phyloP scores from a whole-genome alignment of 2,113 vertebrate genomes.

The Microcebus murinus region DNA sequence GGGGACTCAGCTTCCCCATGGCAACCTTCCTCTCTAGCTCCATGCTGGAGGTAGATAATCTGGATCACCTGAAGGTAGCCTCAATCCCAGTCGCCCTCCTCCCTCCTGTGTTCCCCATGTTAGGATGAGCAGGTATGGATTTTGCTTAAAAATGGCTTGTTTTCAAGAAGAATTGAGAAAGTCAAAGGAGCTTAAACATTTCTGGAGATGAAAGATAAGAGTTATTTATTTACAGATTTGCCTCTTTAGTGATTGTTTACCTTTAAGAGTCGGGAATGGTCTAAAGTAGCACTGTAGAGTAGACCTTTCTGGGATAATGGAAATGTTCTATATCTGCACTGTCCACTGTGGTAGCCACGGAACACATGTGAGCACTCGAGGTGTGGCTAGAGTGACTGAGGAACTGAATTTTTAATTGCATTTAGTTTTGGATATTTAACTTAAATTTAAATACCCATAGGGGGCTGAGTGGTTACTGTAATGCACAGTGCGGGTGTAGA shows the following conservation, averaged over 20 bases:
- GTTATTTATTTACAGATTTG: not conserved
- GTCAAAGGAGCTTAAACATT: not conserved
- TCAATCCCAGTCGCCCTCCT: not conserved
- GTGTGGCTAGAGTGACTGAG: not conserved
- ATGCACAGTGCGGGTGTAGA: not conserved
- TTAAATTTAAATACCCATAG: not conserved
- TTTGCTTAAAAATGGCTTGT: not conserved
- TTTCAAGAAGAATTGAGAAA: not conserved
- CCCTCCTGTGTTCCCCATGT: accelerated
- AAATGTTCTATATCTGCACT: not conserved
- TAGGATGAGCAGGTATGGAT: not conserved
- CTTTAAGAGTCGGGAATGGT: not conserved
- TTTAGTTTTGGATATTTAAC: not conserved
- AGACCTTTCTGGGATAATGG: not conserved
- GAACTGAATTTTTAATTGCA: not conserved
- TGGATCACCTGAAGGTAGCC: not conserved
- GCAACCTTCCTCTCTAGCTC: not conserved
- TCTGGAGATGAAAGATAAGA: not conserved
- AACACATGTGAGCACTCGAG: not conserved
- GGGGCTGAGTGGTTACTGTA: not conserved
- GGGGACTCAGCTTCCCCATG: not conserved
- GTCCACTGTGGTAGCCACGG: not conserved
- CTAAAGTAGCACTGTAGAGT: not conserved
- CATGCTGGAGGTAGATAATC: not conserved
- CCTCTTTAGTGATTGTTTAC: not conserved